Evolutionary conservation across 1,140 invertebrate genomes (phyloP), one percentile per base, ranked within the genome.

Genomic region (Colletes latitarsis): DNA sequence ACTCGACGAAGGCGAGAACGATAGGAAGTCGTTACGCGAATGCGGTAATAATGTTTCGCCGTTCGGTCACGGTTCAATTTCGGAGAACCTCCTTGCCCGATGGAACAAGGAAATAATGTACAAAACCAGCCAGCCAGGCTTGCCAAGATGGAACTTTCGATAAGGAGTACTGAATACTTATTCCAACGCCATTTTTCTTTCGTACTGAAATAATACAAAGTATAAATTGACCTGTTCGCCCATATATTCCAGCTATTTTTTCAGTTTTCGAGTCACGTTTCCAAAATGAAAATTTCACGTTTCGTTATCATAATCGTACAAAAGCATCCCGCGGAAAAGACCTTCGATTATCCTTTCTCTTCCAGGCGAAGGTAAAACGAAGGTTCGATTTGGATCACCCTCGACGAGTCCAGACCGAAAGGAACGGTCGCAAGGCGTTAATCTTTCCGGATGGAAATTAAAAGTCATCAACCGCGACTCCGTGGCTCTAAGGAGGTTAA

Each of bases 401-500:
- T 4, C 30, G 10, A 2, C 30, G 43, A 39, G 6, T 21, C 10
- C 3, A 14, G 14, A 4, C 1, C 1, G 6, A 39, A 4, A 55
- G 6, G 19, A 30, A 49, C 19, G n/a, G 5, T 15, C 21, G 6
- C 58, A 14, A 55, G 46, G n/a, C 19, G 49, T 8, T 75, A 73
- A 81, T 82, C 52, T 67, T 69, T 68, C 21, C 60, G n/a, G 30
- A 49, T 46, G 66, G 64, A 81, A 81, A 86, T 87, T 75, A 83
- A 80, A 80, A 77, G 43, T 83, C 60, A 81, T 83, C 77, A 71
- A 17, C 52, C 30, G 14, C 6, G 70, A 30, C 30, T 69, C 53
- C 66, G 81, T 62, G 64, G 67, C 8, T 46, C 49, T 67, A 82
- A 88, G 81, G 76, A 83, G 86, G 84, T 82, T 85, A 85, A 90